Conservation (phyloP, 2,113 vertebrate genomes). For the Zeus faber region DNA sequence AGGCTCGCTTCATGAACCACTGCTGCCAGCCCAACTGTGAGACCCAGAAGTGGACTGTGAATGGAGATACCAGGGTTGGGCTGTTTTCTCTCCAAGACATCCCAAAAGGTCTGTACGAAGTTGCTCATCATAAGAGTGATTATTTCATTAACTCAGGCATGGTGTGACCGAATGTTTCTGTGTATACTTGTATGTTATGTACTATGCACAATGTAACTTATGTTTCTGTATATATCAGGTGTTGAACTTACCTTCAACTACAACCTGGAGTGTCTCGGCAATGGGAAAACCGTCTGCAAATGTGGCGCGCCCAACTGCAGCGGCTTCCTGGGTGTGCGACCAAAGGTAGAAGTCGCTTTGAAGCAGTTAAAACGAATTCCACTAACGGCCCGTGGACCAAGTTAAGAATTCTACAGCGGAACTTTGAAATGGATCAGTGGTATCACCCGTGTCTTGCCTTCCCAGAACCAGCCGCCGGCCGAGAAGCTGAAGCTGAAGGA, state of each 20-base stretch:
- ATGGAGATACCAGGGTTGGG: slow-evolving; percentile 94
- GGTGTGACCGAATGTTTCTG: too few relatives aligned
- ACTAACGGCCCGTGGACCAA: neutral
- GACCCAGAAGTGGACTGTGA: slow-evolving; percentile 99
- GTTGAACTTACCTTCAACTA: slow-evolving; percentile 98
- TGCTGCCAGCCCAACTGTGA: slow-evolving; percentile 98
- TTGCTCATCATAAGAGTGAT: neutral
- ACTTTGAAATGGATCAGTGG: neutral
- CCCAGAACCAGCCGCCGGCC: slow-evolving; percentile 84
- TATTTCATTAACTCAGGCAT: too few relatives aligned
- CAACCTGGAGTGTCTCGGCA: slow-evolving; percentile 96
- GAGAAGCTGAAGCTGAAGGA: slow-evolving; percentile 88
- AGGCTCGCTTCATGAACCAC: slow-evolving; percentile 98
- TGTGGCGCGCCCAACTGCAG: slow-evolving; percentile 98
- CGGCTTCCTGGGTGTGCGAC: slow-evolving; percentile 93
- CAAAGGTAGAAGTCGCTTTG: slow-evolving; percentile 81
- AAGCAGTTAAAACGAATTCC: too few relatives aligned
- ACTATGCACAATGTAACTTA: neutral
- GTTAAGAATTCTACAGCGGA: neutral
- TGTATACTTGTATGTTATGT: too few relatives aligned
- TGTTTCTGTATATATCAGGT: slow-evolving; percentile 68
- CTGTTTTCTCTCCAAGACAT: slow-evolving; percentile 96
- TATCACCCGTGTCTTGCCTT: neutral
- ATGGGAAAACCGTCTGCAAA: slow-evolving; percentile 97
- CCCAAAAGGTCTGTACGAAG: slow-evolving; percentile 81